Conservation (phyloP, 2,888 invertebrate genomes). For the Brachylomia viminalis region DNA sequence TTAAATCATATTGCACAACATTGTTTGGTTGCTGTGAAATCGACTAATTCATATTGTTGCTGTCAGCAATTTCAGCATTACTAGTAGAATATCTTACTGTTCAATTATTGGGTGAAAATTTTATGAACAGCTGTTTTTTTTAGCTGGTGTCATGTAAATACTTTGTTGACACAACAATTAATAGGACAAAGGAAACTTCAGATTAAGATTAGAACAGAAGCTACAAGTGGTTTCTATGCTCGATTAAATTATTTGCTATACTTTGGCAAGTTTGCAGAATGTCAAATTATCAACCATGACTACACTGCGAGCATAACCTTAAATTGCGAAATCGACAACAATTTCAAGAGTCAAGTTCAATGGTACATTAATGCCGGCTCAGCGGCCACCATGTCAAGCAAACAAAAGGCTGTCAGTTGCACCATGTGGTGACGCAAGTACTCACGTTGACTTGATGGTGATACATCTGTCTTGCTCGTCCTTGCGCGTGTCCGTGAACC, state of each 20-base stretch:
- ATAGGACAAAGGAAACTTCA: conserved; percentile 9
- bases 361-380: conserved; percentile 50
- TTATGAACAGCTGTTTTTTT: conserved; percentile 41
- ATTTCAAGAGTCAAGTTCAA: conserved; percentile 63
- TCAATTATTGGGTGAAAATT: background rate
- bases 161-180: conserved; percentile 29
- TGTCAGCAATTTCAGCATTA: background rate
- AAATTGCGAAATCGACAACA: conserved; percentile 17
- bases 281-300: background rate
- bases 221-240: conserved; percentile 9
- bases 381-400: conserved; percentile 12
- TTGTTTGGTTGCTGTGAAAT: conserved; percentile 18
- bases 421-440: conserved; percentile 77
- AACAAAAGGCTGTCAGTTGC: conserved; percentile 67
- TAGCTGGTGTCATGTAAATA: conserved; percentile 13
- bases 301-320: conserved; percentile 29
- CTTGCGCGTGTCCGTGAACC: conserved; percentile 99
- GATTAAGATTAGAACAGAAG: background rate
- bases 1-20: conserved; percentile 7
- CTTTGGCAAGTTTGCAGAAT: background rate
- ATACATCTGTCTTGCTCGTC: conserved; percentile 99
- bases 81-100: background rate
- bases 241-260: background rate
- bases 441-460: conserved; percentile 99
- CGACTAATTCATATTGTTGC: background rate